Evolutionary conservation across 30 jellyfish, hydroid and myxozoan genomes (phyloP), one percentile per base, ranked within the genome.

Genomic region (Sanderia malayensis): DNA sequence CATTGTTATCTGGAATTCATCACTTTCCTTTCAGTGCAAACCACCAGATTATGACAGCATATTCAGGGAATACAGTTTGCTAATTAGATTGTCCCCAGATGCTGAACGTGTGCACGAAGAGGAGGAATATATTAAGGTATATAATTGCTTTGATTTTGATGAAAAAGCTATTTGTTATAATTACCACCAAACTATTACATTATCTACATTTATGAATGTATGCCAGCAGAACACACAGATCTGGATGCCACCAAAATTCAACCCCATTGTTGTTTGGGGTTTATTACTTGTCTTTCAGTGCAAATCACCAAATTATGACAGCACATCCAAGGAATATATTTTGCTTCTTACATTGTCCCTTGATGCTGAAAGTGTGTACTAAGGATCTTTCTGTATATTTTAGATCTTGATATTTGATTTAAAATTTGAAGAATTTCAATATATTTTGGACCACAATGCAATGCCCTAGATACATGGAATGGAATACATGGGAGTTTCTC

Each of bases 181-280:
- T n/a, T n/a, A n/a, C n/a, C n/a, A n/a, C n/a, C n/a, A n/a, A n/a
- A n/a, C n/a, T n/a, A n/a, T n/a, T n/a, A n/a, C n/a, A n/a, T n/a
- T n/a, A n/a, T n/a, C n/a, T n/a, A n/a, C n/a, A n/a, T n/a, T n/a
- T n/a, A n/a, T n/a, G n/a, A n/a, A n/a, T n/a, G n/a, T n/a, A n/a
- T n/a, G n/a, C n/a, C n/a, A n/a, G n/a, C n/a, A n/a, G n/a, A n/a
- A n/a, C n/a, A n/a, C n/a, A n/a, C n/a, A n/a, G n/a, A n/a, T n/a
- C n/a, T n/a, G n/a, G n/a, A n/a, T n/a, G n/a, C n/a, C n/a, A n/a
- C n/a, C 47, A 45, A 76, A 62, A 23, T 76, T 61, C 44, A 62
- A 46, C 46, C 67, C 80, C 19, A 19, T 76, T 19, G 74, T 76
- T 11, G 47, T 62, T 30, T 76, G 87, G 87, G 62, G 62, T 76